Base-by-base conservation (phyloP, 1,140 invertebrate genomes). In the Conus ventricosus region DNA sequence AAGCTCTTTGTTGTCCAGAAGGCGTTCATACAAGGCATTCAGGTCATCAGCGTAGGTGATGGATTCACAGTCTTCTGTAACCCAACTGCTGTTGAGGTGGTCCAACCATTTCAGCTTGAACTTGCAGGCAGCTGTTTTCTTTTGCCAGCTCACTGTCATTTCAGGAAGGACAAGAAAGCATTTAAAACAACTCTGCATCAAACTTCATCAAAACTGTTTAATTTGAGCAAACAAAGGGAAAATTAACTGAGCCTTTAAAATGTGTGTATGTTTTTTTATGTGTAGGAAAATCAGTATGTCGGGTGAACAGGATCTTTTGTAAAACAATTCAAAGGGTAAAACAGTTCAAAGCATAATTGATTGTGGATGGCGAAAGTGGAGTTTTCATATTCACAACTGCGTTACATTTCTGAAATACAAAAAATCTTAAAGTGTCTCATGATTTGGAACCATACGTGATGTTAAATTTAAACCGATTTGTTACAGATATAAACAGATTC, bases 11-110 rank as follows among this genome's bases (percentile, higher is more conserved):
- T 95, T 96, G 27, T 95, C 94, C n/a, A 96, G 53, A 13, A 97
- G 95, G 85, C 95, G 94, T 87, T 96, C 96, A 94, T 96, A 97
- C 60, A 96, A 94, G 5, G 94, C 92, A 82, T 96, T 93, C 5
- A 96, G 95, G 39, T 95, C 95, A 92, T 96, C 96, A 85, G 96
- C 92, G 17, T 94, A 95, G 20, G 95, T 95, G 85, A 97, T 95
- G 88, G 91, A 94, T 92, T 97, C 96, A 92, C 96, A 96, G 90
- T 96, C 96, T 93, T 97, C 96, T 88, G 93, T 90, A 5, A 96
- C 95, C 96, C 96, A 97, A 25, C 95, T 93, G 57, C 95, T 94
- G 91, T 96, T 96, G 53, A 96, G 95, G 91, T 96, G 96, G 71
- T 96, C 96, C 57, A 94, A 92, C 95, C 96, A 97, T 93, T 96